Percentiles rank a stretch among this genome's conserved stretches.
These are phyloP conservation scores for Bactericera cockerelli DNA, from an alignment of 1,140 invertebrate genomes.

Conservation along the genomic window DNA sequence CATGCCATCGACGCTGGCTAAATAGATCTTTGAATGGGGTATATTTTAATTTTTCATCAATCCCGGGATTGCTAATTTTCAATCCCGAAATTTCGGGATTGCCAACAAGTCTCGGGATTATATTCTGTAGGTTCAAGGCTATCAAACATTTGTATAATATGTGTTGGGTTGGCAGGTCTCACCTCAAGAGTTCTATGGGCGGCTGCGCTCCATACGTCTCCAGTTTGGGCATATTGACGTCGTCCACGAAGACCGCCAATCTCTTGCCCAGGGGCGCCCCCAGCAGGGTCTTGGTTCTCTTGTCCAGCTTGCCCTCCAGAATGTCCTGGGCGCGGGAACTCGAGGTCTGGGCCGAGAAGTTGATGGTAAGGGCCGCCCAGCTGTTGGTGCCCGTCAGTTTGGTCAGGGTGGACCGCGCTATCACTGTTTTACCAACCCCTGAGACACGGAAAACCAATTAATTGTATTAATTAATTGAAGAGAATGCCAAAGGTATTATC, in stretches of 20 bases:
- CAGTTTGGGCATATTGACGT: conserved; percentile 77
- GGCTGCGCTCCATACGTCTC: conserved; percentile 78
- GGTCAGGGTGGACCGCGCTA: conserved; percentile 55
- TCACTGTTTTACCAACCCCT: conserved; percentile 76
- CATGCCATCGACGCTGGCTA: no score
- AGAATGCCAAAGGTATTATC: no score
- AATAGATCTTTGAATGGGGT: no score
- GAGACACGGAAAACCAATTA: no score
- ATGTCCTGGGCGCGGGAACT: conserved; percentile 65
- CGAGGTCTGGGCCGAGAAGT: conserved; percentile 79
- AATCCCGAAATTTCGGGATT: no score
- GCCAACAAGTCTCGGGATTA: no score
- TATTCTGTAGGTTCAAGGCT: no score
- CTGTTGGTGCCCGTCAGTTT: conserved; percentile 39
- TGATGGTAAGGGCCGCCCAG: conserved; percentile 59
- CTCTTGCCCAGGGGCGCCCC: conserved; percentile 72
- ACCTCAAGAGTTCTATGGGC: conserved; percentile 72
- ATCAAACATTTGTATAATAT: no score
- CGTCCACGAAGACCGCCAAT: conserved; percentile 76
- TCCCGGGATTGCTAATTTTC: no score
- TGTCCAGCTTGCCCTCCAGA: conserved; percentile 63
- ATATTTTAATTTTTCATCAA: no score
- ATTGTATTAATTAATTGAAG: no score
- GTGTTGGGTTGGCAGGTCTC: no score
- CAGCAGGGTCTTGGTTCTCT: conserved; percentile 59